phyloP scores from a whole-genome alignment of 2,113 vertebrate genomes.

The Leptocoma aspasia region DNA sequence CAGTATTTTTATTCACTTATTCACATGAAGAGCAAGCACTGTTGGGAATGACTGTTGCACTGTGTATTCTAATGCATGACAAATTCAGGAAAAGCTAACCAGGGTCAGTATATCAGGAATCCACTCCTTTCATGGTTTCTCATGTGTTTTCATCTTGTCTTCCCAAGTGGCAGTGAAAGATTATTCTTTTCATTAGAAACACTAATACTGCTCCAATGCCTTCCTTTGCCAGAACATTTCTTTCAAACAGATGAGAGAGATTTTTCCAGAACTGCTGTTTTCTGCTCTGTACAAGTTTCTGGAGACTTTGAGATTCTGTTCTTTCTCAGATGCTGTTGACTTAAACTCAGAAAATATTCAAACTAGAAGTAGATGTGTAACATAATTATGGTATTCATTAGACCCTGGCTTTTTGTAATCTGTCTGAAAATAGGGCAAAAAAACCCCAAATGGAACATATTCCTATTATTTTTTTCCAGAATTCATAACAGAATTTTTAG shows the following conservation, averaged over 20 bases:
- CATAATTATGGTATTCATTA: not conserved
- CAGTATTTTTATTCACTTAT: not conserved
- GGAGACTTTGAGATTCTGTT: not conserved
- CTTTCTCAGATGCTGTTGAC: not conserved
- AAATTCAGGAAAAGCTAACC: not conserved
- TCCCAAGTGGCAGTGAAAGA: not conserved
- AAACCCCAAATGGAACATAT: fast-evolving
- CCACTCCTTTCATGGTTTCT: not conserved
- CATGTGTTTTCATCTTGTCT: not conserved
- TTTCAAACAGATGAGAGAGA: not conserved
- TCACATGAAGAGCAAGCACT: not conserved
- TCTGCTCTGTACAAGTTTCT: not conserved
- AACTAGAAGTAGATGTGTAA: not conserved
- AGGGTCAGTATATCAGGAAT: not conserved
- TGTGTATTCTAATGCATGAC: not conserved
- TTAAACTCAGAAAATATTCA: not conserved
- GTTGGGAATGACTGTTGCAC: not conserved
- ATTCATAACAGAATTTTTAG: not conserved
- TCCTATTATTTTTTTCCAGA: not conserved
- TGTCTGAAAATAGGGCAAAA: not conserved
- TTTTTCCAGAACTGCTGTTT: not conserved
- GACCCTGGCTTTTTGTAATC: not conserved
- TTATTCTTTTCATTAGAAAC: not conserved
- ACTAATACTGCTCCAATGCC: not conserved
- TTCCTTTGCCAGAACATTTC: not conserved